Conservation (phyloP, 1,140 invertebrate genomes). For the Aphis craccivora region DNA sequence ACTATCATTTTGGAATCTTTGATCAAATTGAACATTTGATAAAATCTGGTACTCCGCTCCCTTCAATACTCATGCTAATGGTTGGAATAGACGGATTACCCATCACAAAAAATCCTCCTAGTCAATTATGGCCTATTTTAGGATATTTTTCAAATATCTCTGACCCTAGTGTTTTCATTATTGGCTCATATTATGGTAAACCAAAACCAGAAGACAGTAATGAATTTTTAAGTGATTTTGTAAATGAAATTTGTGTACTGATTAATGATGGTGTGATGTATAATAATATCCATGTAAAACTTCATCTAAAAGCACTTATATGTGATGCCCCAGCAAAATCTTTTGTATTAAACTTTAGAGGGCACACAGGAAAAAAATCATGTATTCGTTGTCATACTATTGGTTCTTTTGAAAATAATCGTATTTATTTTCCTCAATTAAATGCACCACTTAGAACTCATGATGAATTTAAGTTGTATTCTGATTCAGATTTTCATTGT, state of each 20-base stretch:
- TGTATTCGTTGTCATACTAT: background rate
- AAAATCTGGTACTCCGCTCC: background rate
- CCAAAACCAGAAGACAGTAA: background rate
- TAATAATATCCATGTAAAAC: background rate
- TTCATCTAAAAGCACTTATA: background rate
- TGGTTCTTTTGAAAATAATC: background rate
- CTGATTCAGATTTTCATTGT: background rate
- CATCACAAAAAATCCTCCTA: background rate
- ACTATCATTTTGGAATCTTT: background rate
- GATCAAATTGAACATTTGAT: background rate
- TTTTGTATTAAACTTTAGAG: background rate
- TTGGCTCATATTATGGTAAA: conserved; percentile 28
- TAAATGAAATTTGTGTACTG: background rate
- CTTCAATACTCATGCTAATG: background rate
- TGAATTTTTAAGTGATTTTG: background rate
- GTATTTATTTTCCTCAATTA: background rate
- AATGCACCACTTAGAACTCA: background rate
- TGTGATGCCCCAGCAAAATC: conserved; percentile 12
- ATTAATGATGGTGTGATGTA: background rate
- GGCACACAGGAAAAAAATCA: conserved; percentile 4
- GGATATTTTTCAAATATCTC: background rate
- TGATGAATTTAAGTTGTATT: background rate
- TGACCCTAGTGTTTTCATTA: background rate
- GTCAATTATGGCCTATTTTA: conserved; percentile 22
- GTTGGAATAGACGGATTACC: conserved; percentile 7